phyloP scores from a whole-genome alignment of 2,113 vertebrate genomes.

The Actenoides lindsayi region DNA sequence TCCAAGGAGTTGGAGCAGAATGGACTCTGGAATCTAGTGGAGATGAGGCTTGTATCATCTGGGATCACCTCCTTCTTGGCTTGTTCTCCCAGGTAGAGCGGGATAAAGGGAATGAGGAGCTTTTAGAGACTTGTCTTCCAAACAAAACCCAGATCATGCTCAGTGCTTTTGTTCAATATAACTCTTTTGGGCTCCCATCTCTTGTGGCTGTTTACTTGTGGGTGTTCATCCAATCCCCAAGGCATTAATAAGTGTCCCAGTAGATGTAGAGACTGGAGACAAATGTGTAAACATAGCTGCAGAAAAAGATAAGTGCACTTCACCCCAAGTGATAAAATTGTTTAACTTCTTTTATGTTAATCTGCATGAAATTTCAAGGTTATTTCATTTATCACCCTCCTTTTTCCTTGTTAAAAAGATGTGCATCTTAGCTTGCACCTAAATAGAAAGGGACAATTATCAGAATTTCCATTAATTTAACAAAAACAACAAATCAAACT shows the following conservation, averaged over 20 bases:
- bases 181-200: not conserved
- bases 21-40: no score
- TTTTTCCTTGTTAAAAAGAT: not conserved
- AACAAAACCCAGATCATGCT: not conserved
- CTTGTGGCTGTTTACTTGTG: not conserved
- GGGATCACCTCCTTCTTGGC: not conserved
- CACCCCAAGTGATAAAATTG: not conserved
- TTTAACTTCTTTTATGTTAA: not conserved
- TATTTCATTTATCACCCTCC: not conserved
- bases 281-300: not conserved
- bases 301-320: not conserved
- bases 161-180: not conserved
- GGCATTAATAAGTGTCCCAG: not conserved
- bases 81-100: not conserved
- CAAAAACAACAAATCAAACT: not conserved
- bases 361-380: not conserved
- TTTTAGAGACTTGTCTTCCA: not conserved
- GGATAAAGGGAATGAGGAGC: not conserved
- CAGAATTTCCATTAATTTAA: not conserved
- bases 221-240: fast-evolving
- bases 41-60: not conserved
- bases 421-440: not conserved
- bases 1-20: not conserved
- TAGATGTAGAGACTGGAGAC: not conserved
- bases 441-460: not conserved